Conservation (phyloP, 2,888 invertebrate species). For the Brachyptera risi region DNA sequence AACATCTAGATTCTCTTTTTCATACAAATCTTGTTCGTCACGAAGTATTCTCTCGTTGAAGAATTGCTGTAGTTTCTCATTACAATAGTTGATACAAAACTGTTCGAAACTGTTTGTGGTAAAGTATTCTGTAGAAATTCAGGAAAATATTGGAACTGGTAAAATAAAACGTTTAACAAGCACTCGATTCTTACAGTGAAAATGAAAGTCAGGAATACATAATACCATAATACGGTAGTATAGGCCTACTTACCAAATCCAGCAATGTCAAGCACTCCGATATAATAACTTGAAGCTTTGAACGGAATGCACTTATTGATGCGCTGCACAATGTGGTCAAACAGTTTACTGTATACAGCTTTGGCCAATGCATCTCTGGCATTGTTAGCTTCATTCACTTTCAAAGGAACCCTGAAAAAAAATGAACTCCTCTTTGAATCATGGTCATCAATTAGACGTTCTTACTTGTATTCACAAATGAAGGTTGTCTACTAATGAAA, state of each 20-base stretch:
- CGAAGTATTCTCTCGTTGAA: slow-evolving; percentile 96
- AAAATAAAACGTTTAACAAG: too few species aligned
- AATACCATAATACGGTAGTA: too few species aligned
- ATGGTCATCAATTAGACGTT: too few species aligned
- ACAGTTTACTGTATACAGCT: slow-evolving; percentile 89
- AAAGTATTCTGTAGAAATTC: slow-evolving; percentile 64
- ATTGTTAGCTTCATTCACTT: slow-evolving; percentile 87
- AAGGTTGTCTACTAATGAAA: too few species aligned
- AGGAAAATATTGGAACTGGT: slow-evolving; percentile 21
- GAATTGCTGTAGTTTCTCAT: slow-evolving; percentile 98
- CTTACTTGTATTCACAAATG: too few species aligned
- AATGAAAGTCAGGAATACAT: background rate
- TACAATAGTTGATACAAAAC: slow-evolving; percentile 99
- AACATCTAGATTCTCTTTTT: slow-evolving; percentile 87
- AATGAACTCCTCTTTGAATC: too few species aligned
- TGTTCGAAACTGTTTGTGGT: slow-evolving; percentile 78
- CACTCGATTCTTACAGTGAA: too few species aligned
- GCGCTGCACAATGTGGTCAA: slow-evolving; percentile 89
- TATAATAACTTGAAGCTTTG: slow-evolving; percentile 85
- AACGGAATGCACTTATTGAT: slow-evolving; percentile 98
- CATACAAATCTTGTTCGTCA: slow-evolving; percentile 92
- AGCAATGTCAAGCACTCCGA: slow-evolving; percentile 96
- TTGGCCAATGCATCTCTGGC: slow-evolving; percentile 96
- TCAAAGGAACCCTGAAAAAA: slow-evolving; percentile 81
- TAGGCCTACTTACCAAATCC: slow-evolving; percentile 91